Evolutionary conservation across 2,888 invertebrate species (phyloP), one percentile per base, ranked within the genome.

Genomic region (Leptinotarsa haldemani): DNA sequence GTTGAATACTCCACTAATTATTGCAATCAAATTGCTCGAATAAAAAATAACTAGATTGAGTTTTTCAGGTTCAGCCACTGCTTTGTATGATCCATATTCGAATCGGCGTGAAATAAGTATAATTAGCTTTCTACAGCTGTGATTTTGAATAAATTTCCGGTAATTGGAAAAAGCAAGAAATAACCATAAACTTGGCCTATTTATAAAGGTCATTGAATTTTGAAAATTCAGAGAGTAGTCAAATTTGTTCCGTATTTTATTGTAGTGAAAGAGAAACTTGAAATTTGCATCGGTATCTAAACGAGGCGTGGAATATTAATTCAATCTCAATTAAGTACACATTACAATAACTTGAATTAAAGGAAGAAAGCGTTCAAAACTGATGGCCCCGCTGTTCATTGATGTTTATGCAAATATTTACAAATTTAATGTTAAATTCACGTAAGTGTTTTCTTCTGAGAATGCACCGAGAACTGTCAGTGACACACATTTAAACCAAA

Each of bases 101-200:
- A 40, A 30, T 30, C 12, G n/a, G 61, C 61, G 61, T 61, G 40
- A 61, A 61, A 61, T 61, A 18, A 61, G 40, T 61, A 61, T 61
- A 61, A 61, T 61, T 61, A 61, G 61, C 61, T 61, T 61, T 61
- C 61, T 61, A 61, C 61, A 61, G 61, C n/a, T 61, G 40, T 30
- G 30, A 61, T 61, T 61, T 61, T 25, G 61, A 30, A 61, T 61
- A 61, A 61, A 61, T 61, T 61, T 61, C 18, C n/a, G 61, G 30
- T 61, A 61, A 61, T 61, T 61, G 61, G 61, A 61, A 30, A 58
- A 61, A 61, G 61, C 25, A 61, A 61, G 61, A 61, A 61, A 30
- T 40, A 61, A 30, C 22, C 56, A 61, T 61, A 40, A 25, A 61
- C 61, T 61, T 61, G 40, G 61, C 61, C 61, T 61, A 61, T 61